Conservation (phyloP, 1,140 invertebrate species). For the Galleria mellonella region DNA sequence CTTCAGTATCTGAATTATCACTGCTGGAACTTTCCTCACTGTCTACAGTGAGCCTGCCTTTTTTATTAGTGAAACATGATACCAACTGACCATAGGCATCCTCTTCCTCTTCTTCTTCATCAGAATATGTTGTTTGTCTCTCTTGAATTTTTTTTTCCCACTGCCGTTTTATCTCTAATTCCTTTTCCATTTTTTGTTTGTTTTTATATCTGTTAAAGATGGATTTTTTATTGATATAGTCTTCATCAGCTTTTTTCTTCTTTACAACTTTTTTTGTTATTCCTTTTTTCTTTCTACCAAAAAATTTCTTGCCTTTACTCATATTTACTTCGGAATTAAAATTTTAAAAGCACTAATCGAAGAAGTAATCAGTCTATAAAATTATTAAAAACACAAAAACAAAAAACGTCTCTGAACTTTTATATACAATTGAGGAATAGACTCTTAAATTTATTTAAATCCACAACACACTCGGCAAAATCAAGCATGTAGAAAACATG, state of each 20-base stretch:
- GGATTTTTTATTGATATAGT: constrained; percentile 52
- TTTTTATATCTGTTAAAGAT: constrained; percentile 70
- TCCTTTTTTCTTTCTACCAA: constrained; percentile 29
- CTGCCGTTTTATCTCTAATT: constrained; percentile 47
- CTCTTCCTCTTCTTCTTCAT: constrained; percentile 68
- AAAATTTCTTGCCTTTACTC: constrained; percentile 41
- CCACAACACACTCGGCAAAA: no score
- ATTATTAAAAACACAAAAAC: no score
- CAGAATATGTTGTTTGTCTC: constrained; percentile 40
- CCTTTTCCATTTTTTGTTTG: constrained; percentile 61
- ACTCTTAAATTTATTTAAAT: no score
- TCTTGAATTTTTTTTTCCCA: constrained; percentile 45
- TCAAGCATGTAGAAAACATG: no score
- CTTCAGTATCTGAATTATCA: constrained; percentile 8
- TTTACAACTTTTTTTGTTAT: constrained; percentile 32
- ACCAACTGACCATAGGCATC: constrained; percentile 74
- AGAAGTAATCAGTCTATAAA: no score
- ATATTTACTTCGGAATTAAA: constrained; percentile 14
- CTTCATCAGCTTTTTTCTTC: constrained; percentile 34
- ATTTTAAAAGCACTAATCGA: neutral
- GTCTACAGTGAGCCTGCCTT: constrained; percentile 23
- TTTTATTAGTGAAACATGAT: constrained; percentile 65
- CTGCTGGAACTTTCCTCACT: constrained; percentile 41
- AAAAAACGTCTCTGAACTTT: no score
- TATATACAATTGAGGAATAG: no score